Evolutionary conservation across 2,797 vertebrate genomes (phyloP).

Genomic region (Myiothlypis coronata): DNA sequence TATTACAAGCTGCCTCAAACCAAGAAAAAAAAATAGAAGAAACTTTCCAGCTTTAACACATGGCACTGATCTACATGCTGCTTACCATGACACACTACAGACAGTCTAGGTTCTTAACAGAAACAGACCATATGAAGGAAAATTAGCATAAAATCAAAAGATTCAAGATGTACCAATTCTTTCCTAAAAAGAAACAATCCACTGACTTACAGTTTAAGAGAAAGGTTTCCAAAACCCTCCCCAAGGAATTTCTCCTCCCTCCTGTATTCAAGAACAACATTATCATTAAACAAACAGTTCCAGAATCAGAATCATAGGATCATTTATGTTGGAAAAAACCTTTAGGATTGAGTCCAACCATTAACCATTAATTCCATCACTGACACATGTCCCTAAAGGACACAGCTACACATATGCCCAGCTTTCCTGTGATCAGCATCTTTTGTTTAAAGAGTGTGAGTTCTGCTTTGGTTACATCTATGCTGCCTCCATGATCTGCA

Average conservation of each 20-base stretch:
- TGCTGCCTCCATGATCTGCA: background rate
- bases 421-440: background rate
- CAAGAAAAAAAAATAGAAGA: background rate
- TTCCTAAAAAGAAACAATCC: background rate
- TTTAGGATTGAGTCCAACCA: background rate
- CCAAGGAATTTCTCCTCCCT: background rate
- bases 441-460: background rate
- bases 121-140: conserved; percentile 40
- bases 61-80: conserved; percentile 18
- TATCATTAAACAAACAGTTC: background rate
- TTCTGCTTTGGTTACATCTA: background rate
- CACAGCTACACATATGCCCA: background rate
- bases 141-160: conserved; percentile 40
- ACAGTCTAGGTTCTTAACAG: conserved; percentile 10
- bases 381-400: background rate
- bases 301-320: background rate
- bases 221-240: background rate
- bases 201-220: background rate
- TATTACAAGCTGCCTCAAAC: conserved; percentile 1
- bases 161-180: conserved; percentile 7
- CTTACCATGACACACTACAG: conserved; percentile 1
- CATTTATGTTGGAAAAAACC: background rate
- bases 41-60: conserved; percentile 35
- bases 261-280: background rate
- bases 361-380: background rate